Base-by-base conservation (phyloP, 64 coral and sea anemone species). In the Dendronephthya gigantea region DNA sequence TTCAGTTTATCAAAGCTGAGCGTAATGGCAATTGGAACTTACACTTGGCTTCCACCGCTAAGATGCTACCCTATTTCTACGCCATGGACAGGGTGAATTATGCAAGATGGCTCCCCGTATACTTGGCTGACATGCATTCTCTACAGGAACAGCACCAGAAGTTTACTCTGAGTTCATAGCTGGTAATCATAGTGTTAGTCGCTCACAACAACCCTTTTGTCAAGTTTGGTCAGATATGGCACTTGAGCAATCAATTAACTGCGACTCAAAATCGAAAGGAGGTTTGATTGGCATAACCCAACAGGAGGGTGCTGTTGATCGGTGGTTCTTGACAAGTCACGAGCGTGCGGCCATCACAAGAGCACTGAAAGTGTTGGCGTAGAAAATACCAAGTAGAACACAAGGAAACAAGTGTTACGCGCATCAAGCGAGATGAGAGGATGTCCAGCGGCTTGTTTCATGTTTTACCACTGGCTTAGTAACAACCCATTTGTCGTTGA, bases 401-500 rank as follows among this genome's bases (percentile, higher is more conserved):
- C 76, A 83, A 52, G 30, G 74, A 88, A 83, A 69, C 75, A 81
- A 35, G 72, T 9, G 14, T 82, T 17, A 95, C 89, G 38, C 19
- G 92, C 29, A 45, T 86, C 35, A n/a, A 62, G 34, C 52, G 86
- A 37, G 86, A 94, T 62, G 83, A 94, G 39, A 48, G 56, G 89
- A 94, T 84, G 86, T 94, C 25, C 55, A 89, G 19, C 55, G 40
- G 55, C 83, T 91, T 70, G 35, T 95, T 23, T 45, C 52, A 16
- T 91, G 87, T 68, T 95, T 95, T 50, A 85, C 84, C 27, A 12
- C 39, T 84, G 93, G 85, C 13, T 37, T 82, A 34, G 87, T 89
- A 86, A 82, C 16, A 87, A 91, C 45, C 93, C 86, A n/a, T 94
- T 87, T 38, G 30, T n/a, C 12, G 22, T 79, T 52, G 90, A 88